A percentile compares a stretch with the other conserved stretches of the same genome.
These are phyloP conservation scores for Syngnathoides biaculeatus DNA, from an alignment of 2,113 vertebrate species.

Conservation along the genomic window DNA sequence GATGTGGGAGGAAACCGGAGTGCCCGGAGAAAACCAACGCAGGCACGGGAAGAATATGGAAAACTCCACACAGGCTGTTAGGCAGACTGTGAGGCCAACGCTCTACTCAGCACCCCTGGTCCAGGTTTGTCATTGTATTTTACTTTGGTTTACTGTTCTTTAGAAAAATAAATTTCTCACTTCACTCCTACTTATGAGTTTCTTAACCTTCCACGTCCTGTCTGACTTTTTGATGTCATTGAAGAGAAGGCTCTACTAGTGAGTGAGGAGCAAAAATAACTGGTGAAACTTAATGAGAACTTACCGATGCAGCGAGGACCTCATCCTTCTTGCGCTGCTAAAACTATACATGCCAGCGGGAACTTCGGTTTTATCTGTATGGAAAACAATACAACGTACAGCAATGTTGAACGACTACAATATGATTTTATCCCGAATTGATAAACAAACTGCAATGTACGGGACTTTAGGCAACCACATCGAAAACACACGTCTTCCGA, in stretches of 20 bases:
- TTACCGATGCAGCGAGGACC: neutral
- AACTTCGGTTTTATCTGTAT: neutral
- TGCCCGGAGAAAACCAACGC: no score
- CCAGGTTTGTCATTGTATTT: no score
- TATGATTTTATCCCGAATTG: neutral
- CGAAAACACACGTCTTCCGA: neutral
- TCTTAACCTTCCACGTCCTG: neutral
- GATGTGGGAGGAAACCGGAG: no score
- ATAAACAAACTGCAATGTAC: neutral
- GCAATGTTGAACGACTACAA: neutral
- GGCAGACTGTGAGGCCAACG: no score
- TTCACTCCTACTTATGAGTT: neutral
- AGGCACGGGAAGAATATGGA: no score
- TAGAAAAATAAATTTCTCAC: neutral
- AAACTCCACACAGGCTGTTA: no score
- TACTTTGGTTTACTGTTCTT: no score
- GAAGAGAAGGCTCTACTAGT: neutral
- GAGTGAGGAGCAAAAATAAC: neutral
- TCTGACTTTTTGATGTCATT: neutral
- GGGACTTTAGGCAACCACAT: neutral
- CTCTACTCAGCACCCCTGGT: no score
- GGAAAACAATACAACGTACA: neutral
- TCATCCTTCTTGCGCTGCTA: neutral
- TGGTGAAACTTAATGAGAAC: neutral
- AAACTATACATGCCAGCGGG: neutral